Conservation (phyloP, 1,140 invertebrate genomes). For the Neodiprion lecontei region DNA sequence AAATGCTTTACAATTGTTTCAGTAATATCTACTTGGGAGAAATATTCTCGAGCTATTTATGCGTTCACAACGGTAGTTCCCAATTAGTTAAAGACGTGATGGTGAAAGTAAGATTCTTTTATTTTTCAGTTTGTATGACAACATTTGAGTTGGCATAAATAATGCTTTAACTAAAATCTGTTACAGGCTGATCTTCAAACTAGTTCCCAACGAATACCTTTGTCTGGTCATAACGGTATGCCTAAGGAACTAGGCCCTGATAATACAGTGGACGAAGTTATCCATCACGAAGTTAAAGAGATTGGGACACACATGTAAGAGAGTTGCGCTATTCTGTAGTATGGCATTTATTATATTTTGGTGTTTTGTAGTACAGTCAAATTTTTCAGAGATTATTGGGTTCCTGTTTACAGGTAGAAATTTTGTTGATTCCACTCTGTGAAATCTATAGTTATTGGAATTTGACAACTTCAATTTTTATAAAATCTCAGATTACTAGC, state of each 20-base stretch:
- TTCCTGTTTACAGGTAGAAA: neutral
- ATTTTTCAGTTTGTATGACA: slow-evolving; percentile 13
- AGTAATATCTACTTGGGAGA: slow-evolving; percentile 90
- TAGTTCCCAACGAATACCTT: slow-evolving; percentile 81
- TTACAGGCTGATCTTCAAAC: slow-evolving; percentile 90
- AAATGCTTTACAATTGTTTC: slow-evolving; percentile 45
- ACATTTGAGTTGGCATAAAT: slow-evolving; percentile 23
- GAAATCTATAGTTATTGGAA: too few relatives aligned
- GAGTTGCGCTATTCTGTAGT: slow-evolving; percentile 15
- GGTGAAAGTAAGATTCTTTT: slow-evolving; percentile 70
- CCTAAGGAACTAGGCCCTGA: slow-evolving; percentile 77
- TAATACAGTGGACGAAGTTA: slow-evolving; percentile 91
- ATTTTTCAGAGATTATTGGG: neutral
- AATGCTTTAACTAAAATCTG: slow-evolving; percentile 24
- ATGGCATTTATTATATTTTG: neutral
- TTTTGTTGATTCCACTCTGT: too few relatives aligned
- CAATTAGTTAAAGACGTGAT: slow-evolving; percentile 81
- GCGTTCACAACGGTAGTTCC: slow-evolving; percentile 93
- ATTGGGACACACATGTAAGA: slow-evolving; percentile 93
- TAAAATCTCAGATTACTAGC: slow-evolving; percentile 13
- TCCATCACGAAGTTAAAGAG: slow-evolving; percentile 98
- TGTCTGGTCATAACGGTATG: slow-evolving; percentile 72
- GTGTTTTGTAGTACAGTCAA: neutral
- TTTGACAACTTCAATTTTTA: slow-evolving; percentile 4
- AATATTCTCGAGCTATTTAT: slow-evolving; percentile 97